These are phyloP conservation scores for Butorides virescens DNA, from an alignment of 2,113 vertebrate species.

Conservation along the genomic window DNA sequence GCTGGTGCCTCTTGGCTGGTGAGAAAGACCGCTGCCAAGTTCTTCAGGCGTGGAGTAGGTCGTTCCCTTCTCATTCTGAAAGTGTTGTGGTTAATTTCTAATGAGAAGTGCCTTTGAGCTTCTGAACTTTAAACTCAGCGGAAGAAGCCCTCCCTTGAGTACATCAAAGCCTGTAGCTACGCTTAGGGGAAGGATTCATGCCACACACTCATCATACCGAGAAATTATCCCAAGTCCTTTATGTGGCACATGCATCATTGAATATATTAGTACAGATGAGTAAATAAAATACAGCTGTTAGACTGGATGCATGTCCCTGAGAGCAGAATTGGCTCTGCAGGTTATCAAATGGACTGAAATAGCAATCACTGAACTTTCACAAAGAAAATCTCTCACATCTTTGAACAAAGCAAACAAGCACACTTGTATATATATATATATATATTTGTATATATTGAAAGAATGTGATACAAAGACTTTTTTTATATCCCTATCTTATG, in stretches of 20 bases:
- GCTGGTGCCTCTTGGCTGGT: background rate
- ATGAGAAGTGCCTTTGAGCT: slow-evolving; percentile 54
- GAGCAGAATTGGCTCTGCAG: background rate
- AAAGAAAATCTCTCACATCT: background rate
- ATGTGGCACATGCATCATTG: background rate
- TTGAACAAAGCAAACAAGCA: background rate
- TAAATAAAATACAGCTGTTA: slow-evolving; percentile 18
- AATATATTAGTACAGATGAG: background rate
- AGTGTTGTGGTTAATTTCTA: slow-evolving; percentile 51
- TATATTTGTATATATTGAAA: background rate
- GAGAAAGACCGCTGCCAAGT: background rate
- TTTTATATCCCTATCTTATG: background rate
- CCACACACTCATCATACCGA: background rate
- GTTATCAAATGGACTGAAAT: background rate
- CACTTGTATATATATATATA: background rate
- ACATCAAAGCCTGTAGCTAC: background rate
- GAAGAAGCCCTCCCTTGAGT: background rate
- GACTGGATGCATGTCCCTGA: background rate
- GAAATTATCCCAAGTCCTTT: background rate
- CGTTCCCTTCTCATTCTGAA: background rate
- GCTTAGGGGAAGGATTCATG: background rate
- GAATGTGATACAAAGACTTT: background rate
- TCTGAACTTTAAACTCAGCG: background rate
- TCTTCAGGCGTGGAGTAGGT: background rate
- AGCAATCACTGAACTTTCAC: background rate